These are phyloP conservation scores for Macrotis lagotis DNA, from an alignment of 2,113 vertebrate genomes.

Conservation along the genomic window DNA sequence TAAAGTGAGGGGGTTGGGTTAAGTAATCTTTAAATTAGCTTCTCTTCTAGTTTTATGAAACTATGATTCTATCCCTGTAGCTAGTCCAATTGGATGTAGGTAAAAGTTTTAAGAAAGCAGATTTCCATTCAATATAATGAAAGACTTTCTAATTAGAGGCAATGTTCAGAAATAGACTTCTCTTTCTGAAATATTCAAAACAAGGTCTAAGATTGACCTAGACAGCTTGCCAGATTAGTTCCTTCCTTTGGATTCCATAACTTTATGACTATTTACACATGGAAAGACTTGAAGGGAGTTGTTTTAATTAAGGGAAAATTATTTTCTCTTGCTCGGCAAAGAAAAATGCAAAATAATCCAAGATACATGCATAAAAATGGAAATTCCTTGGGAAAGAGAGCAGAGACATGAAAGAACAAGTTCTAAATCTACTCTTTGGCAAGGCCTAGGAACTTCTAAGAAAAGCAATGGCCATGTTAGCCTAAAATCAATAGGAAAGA, in stretches of 20 bases:
- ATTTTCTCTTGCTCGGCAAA: not conserved
- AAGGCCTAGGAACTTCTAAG: not conserved
- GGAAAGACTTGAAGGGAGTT: not conserved
- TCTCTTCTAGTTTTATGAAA: not conserved
- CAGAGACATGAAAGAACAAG: not conserved
- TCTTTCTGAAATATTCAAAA: not conserved
- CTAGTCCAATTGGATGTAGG: not conserved
- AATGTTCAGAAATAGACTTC: not conserved
- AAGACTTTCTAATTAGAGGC: not conserved
- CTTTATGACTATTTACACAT: not conserved
- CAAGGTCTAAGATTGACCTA: not conserved
- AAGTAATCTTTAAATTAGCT: not conserved
- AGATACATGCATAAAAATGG: not conserved
- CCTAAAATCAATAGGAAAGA: not conserved
- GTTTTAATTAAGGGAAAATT: not conserved
- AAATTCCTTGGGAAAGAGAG: not conserved
- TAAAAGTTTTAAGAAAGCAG: not conserved
- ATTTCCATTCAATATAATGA: not conserved
- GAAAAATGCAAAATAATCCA: not conserved
- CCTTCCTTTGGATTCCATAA: not conserved
- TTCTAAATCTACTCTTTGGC: not conserved
- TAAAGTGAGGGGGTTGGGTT: not conserved
- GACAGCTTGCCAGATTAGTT: not conserved
- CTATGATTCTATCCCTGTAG: not conserved
- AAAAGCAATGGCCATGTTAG: not conserved